These are phyloP conservation scores for Cygnus atratus DNA, from an alignment of 2,113 vertebrate species.

Conservation along the genomic window DNA sequence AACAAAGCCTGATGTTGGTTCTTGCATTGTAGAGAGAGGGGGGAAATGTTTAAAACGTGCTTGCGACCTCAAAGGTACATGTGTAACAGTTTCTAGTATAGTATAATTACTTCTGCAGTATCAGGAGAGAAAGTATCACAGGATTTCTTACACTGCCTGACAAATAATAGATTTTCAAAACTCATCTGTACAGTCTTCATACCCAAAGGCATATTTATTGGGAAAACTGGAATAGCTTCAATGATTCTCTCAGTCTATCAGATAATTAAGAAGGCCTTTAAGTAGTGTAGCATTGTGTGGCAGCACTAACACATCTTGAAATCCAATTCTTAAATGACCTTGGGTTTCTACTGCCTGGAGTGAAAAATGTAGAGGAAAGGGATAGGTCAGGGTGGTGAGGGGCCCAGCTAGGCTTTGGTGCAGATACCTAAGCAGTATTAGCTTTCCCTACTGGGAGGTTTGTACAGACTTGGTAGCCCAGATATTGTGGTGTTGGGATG, in stretches of 20 bases:
- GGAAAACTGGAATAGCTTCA: neutral
- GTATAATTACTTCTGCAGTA: constrained; percentile 10
- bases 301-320: neutral
- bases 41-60: neutral
- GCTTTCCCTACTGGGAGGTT: neutral
- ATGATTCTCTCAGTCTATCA: neutral
- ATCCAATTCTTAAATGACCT: neutral
- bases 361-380: neutral
- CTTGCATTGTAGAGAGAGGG: neutral
- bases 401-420: neutral
- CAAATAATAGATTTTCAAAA: neutral
- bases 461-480: neutral
- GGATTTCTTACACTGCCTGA: neutral
- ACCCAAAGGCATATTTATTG: neutral
- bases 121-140: neutral
- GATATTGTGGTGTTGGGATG: neutral
- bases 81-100: neutral
- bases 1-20: neutral
- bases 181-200: neutral
- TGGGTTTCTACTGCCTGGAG: neutral
- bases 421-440: neutral
- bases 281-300: neutral
- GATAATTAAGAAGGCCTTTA: neutral
- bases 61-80: neutral
- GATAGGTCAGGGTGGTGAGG: neutral